Base-by-base conservation (phyloP, 1,140 invertebrate genomes). In the Cotesia glomerata region DNA sequence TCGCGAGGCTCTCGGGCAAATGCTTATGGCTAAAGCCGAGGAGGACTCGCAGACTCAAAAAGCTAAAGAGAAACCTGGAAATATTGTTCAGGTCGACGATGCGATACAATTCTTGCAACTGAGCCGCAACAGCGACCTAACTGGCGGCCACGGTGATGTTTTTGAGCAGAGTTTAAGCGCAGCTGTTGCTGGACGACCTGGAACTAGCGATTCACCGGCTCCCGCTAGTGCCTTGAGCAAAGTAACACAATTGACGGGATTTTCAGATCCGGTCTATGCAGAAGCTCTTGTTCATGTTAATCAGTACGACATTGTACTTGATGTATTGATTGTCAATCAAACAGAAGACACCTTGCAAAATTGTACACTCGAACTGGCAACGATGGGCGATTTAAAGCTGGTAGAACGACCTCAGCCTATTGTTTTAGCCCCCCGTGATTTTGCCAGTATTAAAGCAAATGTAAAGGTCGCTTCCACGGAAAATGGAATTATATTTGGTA, bases 271-370 rank as follows among this genome's bases (percentile, higher is more conserved):
- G 0, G 97, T 99, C 52, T 99, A 99, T 87, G 95, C 98, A 9
- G 98, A 99, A 88, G 98, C 98, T 18, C 97, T 99, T 82, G 98
- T 99, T 0, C 94, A 99, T 85, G 98, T 99, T 64, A 99, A 99
- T 88, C 98, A 99, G 86, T 99, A 99, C 85, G 97, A 98, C 80
- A 98, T 99, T 80, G 95, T 98, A 45, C 88, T 98, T n/a, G 97
- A 98, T 86, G 96, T 98, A 14, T 89, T 98, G 7, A 93, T 99
- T 75, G 98, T 99, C 0, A 99, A 99, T 88, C 98, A 99, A 88
- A 99, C 98, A 84, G 90, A 90, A 71, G 98, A 99, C 83, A 99
- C 98, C 0, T 88, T 99, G 64, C 98, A 99, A 88, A 99, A 99
- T 86, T 97, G 98, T 78, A 98, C 97, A 0, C 87, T 99, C 61